Percentiles rank a stretch among this genome's conserved stretches.
Evolutionary conservation across 1,140 invertebrate genomes (phyloP).

Genomic region (Phenacoccus solenopsis): DNA sequence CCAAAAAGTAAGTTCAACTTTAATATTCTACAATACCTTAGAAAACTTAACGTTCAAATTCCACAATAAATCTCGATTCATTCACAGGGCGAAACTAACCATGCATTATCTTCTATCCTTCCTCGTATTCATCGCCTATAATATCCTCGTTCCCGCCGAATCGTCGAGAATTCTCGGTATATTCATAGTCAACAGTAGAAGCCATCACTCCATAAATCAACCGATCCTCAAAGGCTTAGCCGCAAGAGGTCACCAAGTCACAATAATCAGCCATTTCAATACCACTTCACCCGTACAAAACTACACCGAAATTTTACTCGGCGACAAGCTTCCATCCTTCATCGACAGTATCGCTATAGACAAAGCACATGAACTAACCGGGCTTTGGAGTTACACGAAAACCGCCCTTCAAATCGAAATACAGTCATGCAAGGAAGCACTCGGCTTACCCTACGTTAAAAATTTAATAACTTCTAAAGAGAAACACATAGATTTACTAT

Average conservation of each 20-base stretch:
- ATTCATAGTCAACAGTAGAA: slow-evolving; percentile 21
- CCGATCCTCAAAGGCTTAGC: slow-evolving; percentile 30
- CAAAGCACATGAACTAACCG: background rate
- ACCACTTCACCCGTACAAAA: slow-evolving; percentile 22
- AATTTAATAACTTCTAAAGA: slow-evolving; percentile 18
- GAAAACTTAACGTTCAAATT: no score
- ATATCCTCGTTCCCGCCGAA: no score
- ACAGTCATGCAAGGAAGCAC: background rate
- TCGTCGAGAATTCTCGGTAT: no score
- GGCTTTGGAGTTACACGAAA: slow-evolving; percentile 4
- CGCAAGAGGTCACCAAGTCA: slow-evolving; percentile 30
- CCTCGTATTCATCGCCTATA: no score
- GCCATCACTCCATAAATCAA: slow-evolving; percentile 31
- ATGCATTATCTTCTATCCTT: no score
- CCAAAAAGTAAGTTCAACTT: no score
- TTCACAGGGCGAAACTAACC: no score
- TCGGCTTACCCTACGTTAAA: background rate
- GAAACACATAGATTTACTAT: slow-evolving; percentile 15
- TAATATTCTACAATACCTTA: no score
- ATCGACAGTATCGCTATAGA: background rate
- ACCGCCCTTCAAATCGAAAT: background rate
- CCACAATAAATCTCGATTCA: no score
- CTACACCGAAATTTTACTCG: slow-evolving; percentile 11
- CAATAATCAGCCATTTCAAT: slow-evolving; percentile 28
- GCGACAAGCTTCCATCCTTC: background rate